Evolutionary conservation across 2,113 vertebrate species (phyloP), one percentile per base, ranked within the genome.

Genomic region (Eolophus roseicapilla): DNA sequence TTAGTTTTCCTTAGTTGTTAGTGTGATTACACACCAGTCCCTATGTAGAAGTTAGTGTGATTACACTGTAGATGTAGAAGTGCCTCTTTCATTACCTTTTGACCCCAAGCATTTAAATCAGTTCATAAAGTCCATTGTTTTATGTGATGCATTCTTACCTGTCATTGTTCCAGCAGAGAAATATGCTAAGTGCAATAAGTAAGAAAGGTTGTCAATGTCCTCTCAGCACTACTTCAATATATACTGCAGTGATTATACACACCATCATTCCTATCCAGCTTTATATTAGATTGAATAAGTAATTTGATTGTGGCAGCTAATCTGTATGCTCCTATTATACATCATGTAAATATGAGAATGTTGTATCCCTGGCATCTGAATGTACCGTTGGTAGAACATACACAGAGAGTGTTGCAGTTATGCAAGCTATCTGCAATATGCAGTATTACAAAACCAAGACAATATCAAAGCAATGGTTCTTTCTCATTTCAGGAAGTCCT

Each of bases 401-500:
- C 7, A 55, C 7, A 9, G 25, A 55, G 3, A 24, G 9, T 74
- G 33, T 59, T 85, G 18, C 29, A 91, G 28, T 35, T 67, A 17
- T 92, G 39, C 50, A 63, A 83, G 67, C 20, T 60, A 49, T 53
- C 6, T 69, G 41, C n/a, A 55, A 8, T 62, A 59, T 7, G 3
- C 11, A 15, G 3, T 39, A 43, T 73, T 84, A 71, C 11, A 23
- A 74, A 93, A 69, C n/a, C 79, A 55, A 75, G 33, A 23, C 27
- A 70, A 17, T 44, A n/a, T 64, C 74, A 63, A 85, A 93, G 24
- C 31, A 79, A 67, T 73, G 55, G 44, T 44, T 87, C 17, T 88
- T 86, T 97, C 84, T 95, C 53, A 33, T 97, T 98, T 95, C 91
- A 98, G 98, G 98, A 98, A 93, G 94, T 98, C 27, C 98, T 98